phyloP scores from a whole-genome alignment of 2,113 vertebrate genomes.

The Festucalex cinctus region DNA sequence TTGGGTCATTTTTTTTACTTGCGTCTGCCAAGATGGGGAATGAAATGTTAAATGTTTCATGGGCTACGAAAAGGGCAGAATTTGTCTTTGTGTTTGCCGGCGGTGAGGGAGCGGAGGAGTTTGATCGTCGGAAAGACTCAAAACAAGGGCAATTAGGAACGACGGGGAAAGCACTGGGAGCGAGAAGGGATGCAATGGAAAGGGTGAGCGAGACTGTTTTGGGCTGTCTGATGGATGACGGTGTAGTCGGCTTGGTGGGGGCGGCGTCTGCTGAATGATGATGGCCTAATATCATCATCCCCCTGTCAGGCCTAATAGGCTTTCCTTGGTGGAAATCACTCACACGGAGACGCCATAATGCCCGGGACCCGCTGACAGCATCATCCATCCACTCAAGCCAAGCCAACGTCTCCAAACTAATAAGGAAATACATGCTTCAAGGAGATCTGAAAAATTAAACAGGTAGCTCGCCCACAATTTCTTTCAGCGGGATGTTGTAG shows the following conservation, averaged over 20 bases:
- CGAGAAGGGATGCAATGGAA: slow-evolving; percentile 32
- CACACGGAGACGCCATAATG: slow-evolving; percentile 98
- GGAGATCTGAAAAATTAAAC: slow-evolving; percentile 99
- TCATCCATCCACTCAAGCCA: slow-evolving; percentile 97
- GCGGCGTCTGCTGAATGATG: slow-evolving; percentile 97
- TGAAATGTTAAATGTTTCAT: slow-evolving; percentile 99
- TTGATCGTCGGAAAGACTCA: slow-evolving; percentile 36
- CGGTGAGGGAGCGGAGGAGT: slow-evolving; percentile 39
- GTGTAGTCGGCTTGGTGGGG: slow-evolving; percentile 80
- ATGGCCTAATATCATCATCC: slow-evolving; percentile 99
- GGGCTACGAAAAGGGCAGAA: slow-evolving; percentile 94
- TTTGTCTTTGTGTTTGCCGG: slow-evolving; percentile 96
- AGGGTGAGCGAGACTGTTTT: slow-evolving; percentile 62
- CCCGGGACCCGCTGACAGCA: slow-evolving; percentile 91
- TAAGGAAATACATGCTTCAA: slow-evolving; percentile 99
- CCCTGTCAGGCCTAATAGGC: slow-evolving; percentile 99
- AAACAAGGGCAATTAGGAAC: slow-evolving; percentile 51
- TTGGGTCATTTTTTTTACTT: slow-evolving; percentile 96
- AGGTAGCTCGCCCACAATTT: slow-evolving; percentile 99
- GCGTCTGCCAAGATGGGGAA: slow-evolving; percentile 96
- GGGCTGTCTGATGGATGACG: slow-evolving; percentile 94
- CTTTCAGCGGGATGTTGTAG: slow-evolving; percentile 85
- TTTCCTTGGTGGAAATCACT: slow-evolving; percentile 99
- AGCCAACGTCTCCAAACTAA: slow-evolving; percentile 93
- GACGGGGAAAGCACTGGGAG: slow-evolving; percentile 25